These are phyloP conservation scores for Formica aserva DNA, from an alignment of 2,888 invertebrate genomes.

Conservation along the genomic window DNA sequence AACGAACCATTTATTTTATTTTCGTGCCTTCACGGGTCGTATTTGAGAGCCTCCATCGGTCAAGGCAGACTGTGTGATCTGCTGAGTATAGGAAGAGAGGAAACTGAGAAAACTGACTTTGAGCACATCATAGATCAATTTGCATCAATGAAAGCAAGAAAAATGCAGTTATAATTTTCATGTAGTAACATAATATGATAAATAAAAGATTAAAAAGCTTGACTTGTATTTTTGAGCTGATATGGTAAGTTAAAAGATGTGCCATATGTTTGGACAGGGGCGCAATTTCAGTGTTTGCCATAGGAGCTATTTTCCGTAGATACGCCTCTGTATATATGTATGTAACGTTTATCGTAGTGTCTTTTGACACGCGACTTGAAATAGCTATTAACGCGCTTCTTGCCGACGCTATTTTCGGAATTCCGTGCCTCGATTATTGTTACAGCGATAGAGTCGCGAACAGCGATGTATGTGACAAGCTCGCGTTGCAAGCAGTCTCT, in stretches of 20 bases:
- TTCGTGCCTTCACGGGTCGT: neutral
- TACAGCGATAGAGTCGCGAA: slow-evolving; percentile 5
- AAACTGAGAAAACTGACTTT: neutral
- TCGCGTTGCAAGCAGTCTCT: slow-evolving; percentile 18
- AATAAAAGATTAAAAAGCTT: neutral
- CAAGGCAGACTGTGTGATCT: neutral
- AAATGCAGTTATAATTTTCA: neutral
- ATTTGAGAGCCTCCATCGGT: neutral
- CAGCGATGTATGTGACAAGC: neutral
- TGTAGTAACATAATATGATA: neutral
- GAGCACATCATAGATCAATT: neutral
- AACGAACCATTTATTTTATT: no score
- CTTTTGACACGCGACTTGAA: slow-evolving; percentile 45
- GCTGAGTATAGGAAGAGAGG: neutral
- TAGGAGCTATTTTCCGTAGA: neutral
- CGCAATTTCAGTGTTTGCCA: neutral
- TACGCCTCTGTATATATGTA: neutral
- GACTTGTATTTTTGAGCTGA: neutral
- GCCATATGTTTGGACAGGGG: neutral
- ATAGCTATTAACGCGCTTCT: slow-evolving; percentile 24
- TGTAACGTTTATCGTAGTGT: slow-evolving; percentile 7
- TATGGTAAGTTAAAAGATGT: neutral
- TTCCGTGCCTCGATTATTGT: slow-evolving; percentile 40
- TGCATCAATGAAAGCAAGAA: neutral
- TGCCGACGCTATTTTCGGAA: slow-evolving; percentile 37